Base-by-base conservation (phyloP, 2,797 vertebrate genomes). In the Gymnothorax javanicus region DNA sequence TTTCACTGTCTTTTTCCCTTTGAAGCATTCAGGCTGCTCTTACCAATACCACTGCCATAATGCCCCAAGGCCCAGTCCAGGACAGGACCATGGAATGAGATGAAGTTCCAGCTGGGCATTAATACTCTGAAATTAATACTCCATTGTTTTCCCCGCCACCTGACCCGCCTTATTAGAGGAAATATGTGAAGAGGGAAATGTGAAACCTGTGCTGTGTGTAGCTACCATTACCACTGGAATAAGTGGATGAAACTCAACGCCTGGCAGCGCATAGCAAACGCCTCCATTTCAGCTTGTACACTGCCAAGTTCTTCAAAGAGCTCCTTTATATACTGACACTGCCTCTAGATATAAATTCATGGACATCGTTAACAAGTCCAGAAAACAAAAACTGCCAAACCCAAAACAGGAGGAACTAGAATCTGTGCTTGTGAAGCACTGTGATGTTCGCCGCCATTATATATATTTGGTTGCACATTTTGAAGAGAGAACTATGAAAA, bases 221-320 rank as follows among this genome's bases (percentile, higher is more conserved):
- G 85, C 84, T 82, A 82, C 88, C 88, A 89, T 88, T 89, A 82
- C 83, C 84, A 25, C 82, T 43, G 81, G 90, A 90, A 64, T 91
- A 88, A n/a, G 54, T 43, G 86, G 90, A 62, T 90, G 90, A 93
- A 92, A 94, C 58, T 52, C 81, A 87, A 92, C 86, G 87, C 87
- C 77, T 85, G 82, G 84, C 87, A 89, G 57, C 58, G 81, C 58
- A 87, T 91, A 83, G 71, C 88, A 89, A 92, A 50, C 73, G 90
- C 59, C 88, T 88, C 67, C 83, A 85, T 52, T 86, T 91, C 87
- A 89, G 67, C 88, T 89, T 54, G 13, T 79, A 50, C 15, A 11
- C 75, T 33, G 75, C 33, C 75, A 15, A 20, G 71, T 25, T 85
- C 83, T 84, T 90, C 81, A 85, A 54, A 86, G 83, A 90, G 71